Base-by-base conservation (phyloP, 2,888 invertebrate genomes). In the Disparrhopalites patrizii region DNA sequence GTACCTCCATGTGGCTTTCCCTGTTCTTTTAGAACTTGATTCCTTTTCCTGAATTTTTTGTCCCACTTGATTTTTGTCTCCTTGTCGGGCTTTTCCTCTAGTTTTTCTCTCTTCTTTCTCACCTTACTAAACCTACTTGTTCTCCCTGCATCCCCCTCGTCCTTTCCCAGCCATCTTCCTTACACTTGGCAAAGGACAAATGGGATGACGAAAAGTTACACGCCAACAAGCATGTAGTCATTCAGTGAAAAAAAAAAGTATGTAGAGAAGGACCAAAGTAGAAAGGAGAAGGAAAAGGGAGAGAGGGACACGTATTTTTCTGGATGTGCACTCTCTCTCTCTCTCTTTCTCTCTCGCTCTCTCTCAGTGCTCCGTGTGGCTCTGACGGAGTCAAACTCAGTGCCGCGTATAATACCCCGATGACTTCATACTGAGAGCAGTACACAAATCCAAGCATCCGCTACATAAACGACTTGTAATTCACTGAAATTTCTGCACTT, bases 401-500 rank as follows among this genome's bases (percentile, higher is more conserved):
- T 75, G 70, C 72, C 64, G 73, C 73, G 75, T 75, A 73, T 73
- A 73, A 75, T 75, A 70, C 68, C 70, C 36, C 71, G 73, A 72
- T 72, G 73, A 73, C 72, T 75, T 72, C 75, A 73, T 73, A 72
- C 72, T 70, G 70, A 62, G 73, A 75, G 68, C 64, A 71, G 70
- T 68, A 69, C 71, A 70, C 68, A 70, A 73, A 68, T 71, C 72
- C 74, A 73, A 68, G 73, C 74, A 74, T 75, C 73, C 74, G 74
- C 73, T 73, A 73, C 74, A 72, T 74, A 74, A 75, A 75, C 72
- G 75, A 75, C 74, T 73, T 74, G 75, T 75, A 75, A 75, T 75
- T 75, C 75, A 75, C 75, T 74, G 73, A 74, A 75, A 75, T 75
- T 73, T 75, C 75, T 74, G 75, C 72, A 74, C 72, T 74, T 75